These are phyloP conservation scores for Morpho deidamia DNA, from an alignment of 2,888 invertebrate species.

Conservation along the genomic window DNA sequence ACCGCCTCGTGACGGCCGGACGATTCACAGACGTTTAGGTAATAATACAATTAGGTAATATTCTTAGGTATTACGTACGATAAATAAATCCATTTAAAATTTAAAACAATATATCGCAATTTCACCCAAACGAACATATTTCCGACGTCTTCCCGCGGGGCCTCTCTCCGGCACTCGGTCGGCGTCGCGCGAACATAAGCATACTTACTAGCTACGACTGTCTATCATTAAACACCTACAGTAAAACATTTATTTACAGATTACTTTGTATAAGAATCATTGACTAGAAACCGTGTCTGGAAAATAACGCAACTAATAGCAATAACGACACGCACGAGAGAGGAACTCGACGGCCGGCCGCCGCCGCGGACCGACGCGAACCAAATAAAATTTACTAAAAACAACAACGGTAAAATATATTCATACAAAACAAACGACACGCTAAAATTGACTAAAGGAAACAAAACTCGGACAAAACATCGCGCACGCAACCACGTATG, in stretches of 20 bases:
- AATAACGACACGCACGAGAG: slow-evolving; percentile 44
- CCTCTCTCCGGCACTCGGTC: slow-evolving; percentile 6
- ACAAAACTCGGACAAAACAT: slow-evolving; percentile 38
- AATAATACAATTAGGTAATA: background rate
- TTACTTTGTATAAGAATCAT: slow-evolving; percentile 53
- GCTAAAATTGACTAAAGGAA: slow-evolving; percentile 42
- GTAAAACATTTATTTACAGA: slow-evolving; percentile 40
- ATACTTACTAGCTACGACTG: slow-evolving; percentile 32
- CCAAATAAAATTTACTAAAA: slow-evolving; percentile 69
- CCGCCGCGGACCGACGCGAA: slow-evolving; percentile 27
- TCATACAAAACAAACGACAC: slow-evolving; percentile 63
- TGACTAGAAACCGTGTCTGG: slow-evolving; percentile 72
- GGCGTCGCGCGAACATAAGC: slow-evolving; percentile 58
- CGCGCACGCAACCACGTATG: background rate
- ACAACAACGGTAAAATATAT: slow-evolving; percentile 70
- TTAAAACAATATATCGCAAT: background rate
- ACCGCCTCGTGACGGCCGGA: slow-evolving; percentile 12
- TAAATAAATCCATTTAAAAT: slow-evolving; percentile 4
- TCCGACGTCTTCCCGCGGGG: background rate
- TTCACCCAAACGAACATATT: slow-evolving; percentile 13
- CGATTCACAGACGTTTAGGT: slow-evolving; percentile 1
- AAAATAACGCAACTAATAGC: slow-evolving; percentile 45
- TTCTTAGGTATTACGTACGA: slow-evolving; percentile 14
- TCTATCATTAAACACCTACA: slow-evolving; percentile 47
- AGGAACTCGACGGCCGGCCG: slow-evolving; percentile 43